Base-by-base conservation (phyloP, 1,140 invertebrate genomes). In the Lordiphosa stackelbergi region DNA sequence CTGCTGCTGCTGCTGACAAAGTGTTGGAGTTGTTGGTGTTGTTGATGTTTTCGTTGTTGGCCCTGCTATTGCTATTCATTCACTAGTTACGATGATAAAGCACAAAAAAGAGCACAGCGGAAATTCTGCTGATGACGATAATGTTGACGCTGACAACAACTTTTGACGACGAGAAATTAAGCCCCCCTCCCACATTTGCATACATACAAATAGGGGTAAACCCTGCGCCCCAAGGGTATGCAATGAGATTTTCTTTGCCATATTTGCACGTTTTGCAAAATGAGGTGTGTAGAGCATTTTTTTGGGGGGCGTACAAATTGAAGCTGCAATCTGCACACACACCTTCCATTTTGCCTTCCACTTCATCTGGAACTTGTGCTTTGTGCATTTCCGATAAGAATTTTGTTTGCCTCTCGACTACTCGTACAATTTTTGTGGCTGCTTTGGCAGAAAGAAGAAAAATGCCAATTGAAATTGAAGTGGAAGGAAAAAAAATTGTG, bases 51-150 rank as follows among this genome's bases (percentile, higher is more conserved):
- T 81, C 31, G 16, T 16, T 46, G 37, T 34, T 6, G 24, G 28
- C 9, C 9, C 47, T 3, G 22, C 19, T 68, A 78, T 74, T 81
- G 75, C 77, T 83, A 81, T 83, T 81, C 75, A 81, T 83, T 81
- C 77, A 81, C 71, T 81, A 65, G 75, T 74, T 83, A 56, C 75
- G 72, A 81, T 83, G 75, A 81, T 81, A 83, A 83, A 83, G 77
- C 77, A 83, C 68, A 83, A 81, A 81, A 69, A 79, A 81, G 66
- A 68, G 46, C 69, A 75, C 77, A 64, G 68, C 77, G 77, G 75
- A 81, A 83, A 81, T 81, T 75, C 72, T 83, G 75, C 75, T 81
- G 75, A 81, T 83, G 75, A 81, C 77, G 75, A 81, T 81, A 81
- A 81, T 81, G 71, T 81, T 79, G 75, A 75, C 75, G 75, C 53